phyloP scores from a whole-genome alignment of 1,140 invertebrate species.

The Dolichoris vasculosae region DNA sequence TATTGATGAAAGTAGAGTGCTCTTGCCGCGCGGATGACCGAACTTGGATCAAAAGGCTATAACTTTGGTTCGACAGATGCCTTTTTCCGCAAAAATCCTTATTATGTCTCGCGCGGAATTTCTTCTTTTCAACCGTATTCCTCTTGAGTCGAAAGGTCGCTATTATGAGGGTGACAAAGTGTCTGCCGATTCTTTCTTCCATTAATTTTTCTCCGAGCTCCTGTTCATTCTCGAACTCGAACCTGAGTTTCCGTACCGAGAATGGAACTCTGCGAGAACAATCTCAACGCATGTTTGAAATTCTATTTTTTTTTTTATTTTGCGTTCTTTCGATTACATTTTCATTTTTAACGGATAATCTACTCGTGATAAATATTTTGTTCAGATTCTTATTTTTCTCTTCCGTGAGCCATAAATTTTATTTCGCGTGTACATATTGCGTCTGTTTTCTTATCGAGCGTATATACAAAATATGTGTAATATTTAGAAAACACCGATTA shows the following conservation, averaged over 20 bases:
- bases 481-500: background rate
- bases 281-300: too few species aligned
- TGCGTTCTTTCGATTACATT: background rate
- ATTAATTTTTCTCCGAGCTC: background rate
- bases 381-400: background rate
- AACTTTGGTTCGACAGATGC: background rate
- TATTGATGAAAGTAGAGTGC: too few species aligned
- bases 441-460: too few species aligned
- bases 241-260: background rate
- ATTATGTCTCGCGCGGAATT: background rate
- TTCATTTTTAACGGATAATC: background rate
- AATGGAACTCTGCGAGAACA: background rate
- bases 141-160: background rate
- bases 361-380: background rate
- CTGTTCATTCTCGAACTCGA: background rate
- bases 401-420: background rate
- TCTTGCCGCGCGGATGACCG: too few species aligned
- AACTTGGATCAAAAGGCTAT: background rate
- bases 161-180: background rate
- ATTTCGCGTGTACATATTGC: too few species aligned
- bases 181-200: background rate
- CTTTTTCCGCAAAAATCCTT: background rate
- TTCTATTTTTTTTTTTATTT: background rate
- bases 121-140: background rate
- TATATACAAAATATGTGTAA: too few species aligned